A percentile compares a stretch with the other conserved stretches of the same genome.
Conservation (phyloP, 2,113 vertebrate genomes). For the Fregata magnificens region DNA sequence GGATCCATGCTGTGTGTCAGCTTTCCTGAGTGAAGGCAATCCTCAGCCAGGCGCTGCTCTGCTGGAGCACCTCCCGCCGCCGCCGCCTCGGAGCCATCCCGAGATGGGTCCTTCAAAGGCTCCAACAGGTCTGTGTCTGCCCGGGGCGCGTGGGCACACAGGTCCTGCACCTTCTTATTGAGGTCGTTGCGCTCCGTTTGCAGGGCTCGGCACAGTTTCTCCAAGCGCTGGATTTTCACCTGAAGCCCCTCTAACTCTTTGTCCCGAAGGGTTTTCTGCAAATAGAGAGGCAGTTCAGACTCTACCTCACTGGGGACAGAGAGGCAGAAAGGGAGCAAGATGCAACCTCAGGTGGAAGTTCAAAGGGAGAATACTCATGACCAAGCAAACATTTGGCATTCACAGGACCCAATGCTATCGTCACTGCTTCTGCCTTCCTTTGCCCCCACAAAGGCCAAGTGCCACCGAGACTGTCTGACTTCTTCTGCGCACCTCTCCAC, state of each 20-base stretch:
- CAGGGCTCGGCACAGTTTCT: slow-evolving; percentile 93
- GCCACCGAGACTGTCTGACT: neutral
- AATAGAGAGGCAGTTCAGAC: neutral
- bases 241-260: slow-evolving; percentile 92
- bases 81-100: neutral
- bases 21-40: neutral
- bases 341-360: neutral
- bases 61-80: neutral
- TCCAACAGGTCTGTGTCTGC: neutral
- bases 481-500: neutral
- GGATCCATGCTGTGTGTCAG: neutral
- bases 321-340: neutral
- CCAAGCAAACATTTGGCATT: neutral
- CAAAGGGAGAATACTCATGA: neutral
- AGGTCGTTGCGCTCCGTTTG: slow-evolving; percentile 96
- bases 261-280: slow-evolving; percentile 91
- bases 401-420: neutral
- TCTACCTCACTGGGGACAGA: fast-evolving
- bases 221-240: slow-evolving; percentile 91
- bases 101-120: neutral
- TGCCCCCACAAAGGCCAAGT: neutral
- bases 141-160: slow-evolving; percentile 68
- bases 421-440: neutral
- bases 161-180: slow-evolving; percentile 93
- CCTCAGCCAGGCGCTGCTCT: neutral